These are phyloP conservation scores for Halcyon senegalensis DNA, from an alignment of 2,113 vertebrate genomes.

Conservation along the genomic window DNA sequence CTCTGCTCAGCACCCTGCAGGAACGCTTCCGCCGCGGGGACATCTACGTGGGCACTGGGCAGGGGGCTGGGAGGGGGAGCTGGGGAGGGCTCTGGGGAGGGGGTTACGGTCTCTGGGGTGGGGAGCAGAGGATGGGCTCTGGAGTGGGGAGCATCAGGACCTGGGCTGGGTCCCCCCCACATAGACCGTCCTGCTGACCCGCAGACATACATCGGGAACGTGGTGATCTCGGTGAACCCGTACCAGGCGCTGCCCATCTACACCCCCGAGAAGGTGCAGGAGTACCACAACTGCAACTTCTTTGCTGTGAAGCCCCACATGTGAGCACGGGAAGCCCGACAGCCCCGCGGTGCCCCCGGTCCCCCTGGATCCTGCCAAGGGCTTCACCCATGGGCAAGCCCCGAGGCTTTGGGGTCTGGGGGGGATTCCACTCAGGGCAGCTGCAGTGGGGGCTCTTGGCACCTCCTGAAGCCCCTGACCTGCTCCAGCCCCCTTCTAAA, in stretches of 20 bases:
- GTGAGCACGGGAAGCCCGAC: slow-evolving; percentile 38
- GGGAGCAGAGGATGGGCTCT: fast-evolving
- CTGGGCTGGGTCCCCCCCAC: background rate
- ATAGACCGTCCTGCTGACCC: background rate
- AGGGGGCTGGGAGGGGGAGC: background rate
- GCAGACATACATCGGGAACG: slow-evolving; percentile 80
- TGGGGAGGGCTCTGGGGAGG: too few relatives aligned
- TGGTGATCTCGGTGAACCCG: slow-evolving; percentile 82
- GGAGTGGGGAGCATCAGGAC: background rate
- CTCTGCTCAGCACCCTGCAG: slow-evolving; percentile 75
- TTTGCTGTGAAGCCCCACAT: slow-evolving; percentile 81
- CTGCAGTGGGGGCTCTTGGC: fast-evolving
- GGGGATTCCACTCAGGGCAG: fast-evolving
- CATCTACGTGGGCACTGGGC: slow-evolving; percentile 75
- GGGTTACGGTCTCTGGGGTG: too few relatives aligned
- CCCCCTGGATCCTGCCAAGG: background rate
- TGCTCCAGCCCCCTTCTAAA: background rate
- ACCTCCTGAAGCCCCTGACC: fast-evolving
- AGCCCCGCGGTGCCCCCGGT: fast-evolving
- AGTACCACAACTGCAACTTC: slow-evolving; percentile 76
- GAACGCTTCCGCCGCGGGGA: slow-evolving; percentile 71
- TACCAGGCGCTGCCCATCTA: slow-evolving; percentile 80
- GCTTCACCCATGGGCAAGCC: fast-evolving
- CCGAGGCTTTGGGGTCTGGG: fast-evolving
- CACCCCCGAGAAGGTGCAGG: slow-evolving; percentile 68